These are phyloP conservation scores for Hipposideros larvatus DNA, from an alignment of 2,797 vertebrate genomes.

Conservation along the genomic window DNA sequence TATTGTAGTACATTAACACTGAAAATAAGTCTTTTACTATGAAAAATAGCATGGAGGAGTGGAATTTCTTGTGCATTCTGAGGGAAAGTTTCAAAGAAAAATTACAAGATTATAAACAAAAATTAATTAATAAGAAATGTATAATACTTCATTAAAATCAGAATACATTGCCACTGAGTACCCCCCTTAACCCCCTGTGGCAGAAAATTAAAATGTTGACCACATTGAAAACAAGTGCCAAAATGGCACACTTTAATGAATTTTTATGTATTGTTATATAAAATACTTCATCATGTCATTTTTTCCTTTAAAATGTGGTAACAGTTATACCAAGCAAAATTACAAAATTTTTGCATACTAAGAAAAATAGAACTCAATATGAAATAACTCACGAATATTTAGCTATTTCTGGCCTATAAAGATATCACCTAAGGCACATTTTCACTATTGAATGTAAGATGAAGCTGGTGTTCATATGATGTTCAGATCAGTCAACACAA, in stretches of 20 bases:
- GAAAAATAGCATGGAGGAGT: neutral
- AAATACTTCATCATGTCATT: slow-evolving; percentile 11
- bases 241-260: neutral
- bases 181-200: neutral
- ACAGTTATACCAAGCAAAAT: neutral
- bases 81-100: slow-evolving; percentile 7
- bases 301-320: slow-evolving; percentile 29
- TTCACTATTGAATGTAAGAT: neutral
- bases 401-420: neutral
- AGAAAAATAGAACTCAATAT: neutral
- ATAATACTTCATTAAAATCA: slow-evolving; percentile 2
- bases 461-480: neutral
- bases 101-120: neutral
- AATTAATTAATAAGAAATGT: neutral
- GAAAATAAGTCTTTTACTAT: slow-evolving; percentile 20
- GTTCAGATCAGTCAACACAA: neutral
- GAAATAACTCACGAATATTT: slow-evolving; percentile 12
- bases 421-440: neutral
- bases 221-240: neutral
- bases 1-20: neutral
- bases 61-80: slow-evolving; percentile 13
- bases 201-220: slow-evolving; percentile 10
- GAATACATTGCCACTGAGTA: neutral
- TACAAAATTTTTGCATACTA: neutral
- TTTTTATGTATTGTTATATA: slow-evolving; percentile 5